Evolutionary conservation across 2,888 invertebrate species (phyloP), one percentile per base, ranked within the genome.

Genomic region (Eupithecia abbreviata): DNA sequence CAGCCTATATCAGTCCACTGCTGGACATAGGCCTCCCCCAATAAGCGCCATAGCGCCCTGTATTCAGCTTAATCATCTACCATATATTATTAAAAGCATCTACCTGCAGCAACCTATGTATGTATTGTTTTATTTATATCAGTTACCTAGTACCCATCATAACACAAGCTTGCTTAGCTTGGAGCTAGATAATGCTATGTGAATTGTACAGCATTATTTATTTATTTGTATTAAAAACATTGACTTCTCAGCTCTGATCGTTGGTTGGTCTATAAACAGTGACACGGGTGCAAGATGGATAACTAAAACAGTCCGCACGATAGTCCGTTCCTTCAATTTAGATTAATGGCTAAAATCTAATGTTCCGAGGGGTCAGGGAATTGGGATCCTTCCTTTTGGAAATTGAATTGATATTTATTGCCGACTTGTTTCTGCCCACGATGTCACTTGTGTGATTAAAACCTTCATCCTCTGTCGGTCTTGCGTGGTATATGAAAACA

Each of bases 341-440:
- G 87, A 88, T 87, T 85, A 87, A 86, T 86, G 84, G 83, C 82
- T 86, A 85, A 86, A 85, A 85, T 85, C 84, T 80, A 82, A 86
- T 86, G 82, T 77, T 72, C 78, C 81, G 83, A 80, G 75, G 76
- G 81, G 77, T 80, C 81, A 79, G 74, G 41, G 80, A 74, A 77
- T 77, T 85, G 77, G 70, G 80, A 71, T 72, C 78, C 73, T 77
- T 82, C 83, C 82, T 81, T 83, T 83, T 84, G 83, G 82, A 81
- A 85, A 86, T 85, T 82, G 85, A 85, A 84, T 83, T 80, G 77
- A 76, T 80, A 81, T 83, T 82, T 82, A 82, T 82, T 82, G 79
- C 79, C 74, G 77, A 77, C 74, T 69, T 49, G 69, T 45, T 66
- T 49, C 47, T 68, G 47, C n/a, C 47, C 47, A 69, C 47, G 15